Base-by-base conservation (phyloP, 2,113 vertebrate species). In the Dipodomys stephensi region DNA sequence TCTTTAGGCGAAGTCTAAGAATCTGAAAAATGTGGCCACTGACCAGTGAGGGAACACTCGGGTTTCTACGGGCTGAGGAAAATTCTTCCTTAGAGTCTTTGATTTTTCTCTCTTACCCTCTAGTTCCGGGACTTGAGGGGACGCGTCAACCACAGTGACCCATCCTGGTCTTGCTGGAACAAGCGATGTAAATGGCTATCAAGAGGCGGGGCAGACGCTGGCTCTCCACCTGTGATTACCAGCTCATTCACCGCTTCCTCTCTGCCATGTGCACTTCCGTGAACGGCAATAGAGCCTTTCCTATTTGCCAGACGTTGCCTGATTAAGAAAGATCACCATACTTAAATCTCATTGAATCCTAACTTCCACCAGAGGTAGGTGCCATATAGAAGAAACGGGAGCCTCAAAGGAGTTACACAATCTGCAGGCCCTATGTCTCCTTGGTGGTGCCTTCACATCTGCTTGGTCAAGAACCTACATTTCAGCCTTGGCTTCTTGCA, bases 11-110 rank as follows among this genome's bases (percentile, higher is more conserved):
- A 23, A 79, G 82, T 39, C 74, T 20, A 69, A 65, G 69, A 95
- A 93, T 90, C 23, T 73, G 27, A 87, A 92, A 77, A 90, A 82
- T 82, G 83, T 74, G 80, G 44, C 69, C 74, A 65, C 35, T 10
- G n/a, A 35, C 49, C 15, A 73, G 57, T 18, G 68, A 91, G 44
- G 72, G 44, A 44, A 73, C 10, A 44, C 20, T 4, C 20, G 44
- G 23, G 30, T 62, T 65, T 86, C 72, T 44, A 89, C 49, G 27
- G 23, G 25, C 67, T 39, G 77, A 74, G 8, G 35, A 46, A 81
- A 67, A 28, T 65, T 76, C 46, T 83, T 53, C 69, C 27, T 49
- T 23, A 25, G 39, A 28, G 25, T 85, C 79, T 72, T 57, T 39
- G 15, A 25, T 85, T 74, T 23, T 49, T 12, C 9, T 69, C 57